A percentile compares a stretch with the other conserved stretches of the same genome.
Evolutionary conservation across 2,888 invertebrate species (phyloP).

Genomic region (Scotopteryx bipunctaria): DNA sequence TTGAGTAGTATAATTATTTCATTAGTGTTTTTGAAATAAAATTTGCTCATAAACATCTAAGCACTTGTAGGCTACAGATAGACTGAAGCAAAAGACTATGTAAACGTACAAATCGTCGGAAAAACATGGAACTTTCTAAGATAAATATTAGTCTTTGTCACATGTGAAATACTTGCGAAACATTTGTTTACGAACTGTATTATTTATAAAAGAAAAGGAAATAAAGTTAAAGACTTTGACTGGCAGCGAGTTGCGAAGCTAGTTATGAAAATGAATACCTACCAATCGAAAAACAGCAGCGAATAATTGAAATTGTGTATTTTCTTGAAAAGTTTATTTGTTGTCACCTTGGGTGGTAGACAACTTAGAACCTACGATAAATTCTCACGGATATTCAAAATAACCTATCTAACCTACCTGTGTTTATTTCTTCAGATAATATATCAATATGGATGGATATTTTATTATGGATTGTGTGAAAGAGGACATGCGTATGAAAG

Average conservation of each 20-base stretch:
- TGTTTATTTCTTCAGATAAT: too few species aligned
- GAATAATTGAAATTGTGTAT: too few species aligned
- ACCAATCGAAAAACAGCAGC: background rate
- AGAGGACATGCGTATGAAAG: too few species aligned
- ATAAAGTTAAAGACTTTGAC: background rate
- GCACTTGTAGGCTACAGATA: too few species aligned
- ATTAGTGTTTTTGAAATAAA: background rate
- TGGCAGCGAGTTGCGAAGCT: constrained; percentile 5
- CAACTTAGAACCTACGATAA: too few species aligned
- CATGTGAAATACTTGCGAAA: constrained; percentile 12
- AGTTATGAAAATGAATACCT: constrained; percentile 10
- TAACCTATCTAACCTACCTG: too few species aligned
- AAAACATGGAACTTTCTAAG: constrained; percentile 5
- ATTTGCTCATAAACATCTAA: background rate
- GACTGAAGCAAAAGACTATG: too few species aligned
- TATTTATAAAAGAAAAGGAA: constrained; percentile 12
- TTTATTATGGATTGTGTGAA: too few species aligned
- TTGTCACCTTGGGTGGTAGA: too few species aligned
- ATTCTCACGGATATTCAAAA: too few species aligned
- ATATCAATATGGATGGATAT: too few species aligned
- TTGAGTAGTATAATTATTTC: constrained; percentile 8
- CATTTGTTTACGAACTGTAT: constrained; percentile 12
- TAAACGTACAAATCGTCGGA: background rate
- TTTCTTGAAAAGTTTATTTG: too few species aligned
- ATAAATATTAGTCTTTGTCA: constrained; percentile 4